These are phyloP conservation scores for Sciurus niger DNA, from an alignment of 2,113 vertebrate species.

Conservation along the genomic window DNA sequence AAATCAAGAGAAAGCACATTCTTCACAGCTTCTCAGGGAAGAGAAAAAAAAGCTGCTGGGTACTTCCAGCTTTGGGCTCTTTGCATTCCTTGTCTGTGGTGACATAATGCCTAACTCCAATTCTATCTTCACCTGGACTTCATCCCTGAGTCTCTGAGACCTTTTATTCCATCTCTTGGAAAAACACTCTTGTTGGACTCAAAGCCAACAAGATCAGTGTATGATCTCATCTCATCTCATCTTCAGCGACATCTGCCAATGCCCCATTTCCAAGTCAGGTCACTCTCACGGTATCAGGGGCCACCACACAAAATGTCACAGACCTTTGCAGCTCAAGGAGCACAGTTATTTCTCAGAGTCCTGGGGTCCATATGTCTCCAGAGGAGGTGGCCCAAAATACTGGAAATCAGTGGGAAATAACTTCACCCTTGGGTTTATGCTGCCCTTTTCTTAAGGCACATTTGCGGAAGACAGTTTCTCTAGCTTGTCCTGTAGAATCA, in stretches of 20 bases:
- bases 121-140: neutral
- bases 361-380: neutral
- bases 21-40: neutral
- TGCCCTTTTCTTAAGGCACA: neutral
- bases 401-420: neutral
- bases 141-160: neutral
- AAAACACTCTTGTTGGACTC: neutral
- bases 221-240: neutral
- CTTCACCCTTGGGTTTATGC: no score
- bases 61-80: neutral
- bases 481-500: neutral
- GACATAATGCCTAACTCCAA: neutral
- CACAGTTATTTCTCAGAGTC: neutral
- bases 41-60: neutral
- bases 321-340: neutral
- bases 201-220: accelerated
- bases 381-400: neutral
- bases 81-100: neutral
- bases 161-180: neutral
- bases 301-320: neutral
- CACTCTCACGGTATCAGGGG: neutral
- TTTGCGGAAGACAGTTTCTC: neutral
- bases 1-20: neutral
- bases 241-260: neutral
- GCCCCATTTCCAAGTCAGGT: neutral